These are phyloP conservation scores for Scaptomyza parva DNA, from an alignment of 2,888 invertebrate genomes.

Conservation along the genomic window DNA sequence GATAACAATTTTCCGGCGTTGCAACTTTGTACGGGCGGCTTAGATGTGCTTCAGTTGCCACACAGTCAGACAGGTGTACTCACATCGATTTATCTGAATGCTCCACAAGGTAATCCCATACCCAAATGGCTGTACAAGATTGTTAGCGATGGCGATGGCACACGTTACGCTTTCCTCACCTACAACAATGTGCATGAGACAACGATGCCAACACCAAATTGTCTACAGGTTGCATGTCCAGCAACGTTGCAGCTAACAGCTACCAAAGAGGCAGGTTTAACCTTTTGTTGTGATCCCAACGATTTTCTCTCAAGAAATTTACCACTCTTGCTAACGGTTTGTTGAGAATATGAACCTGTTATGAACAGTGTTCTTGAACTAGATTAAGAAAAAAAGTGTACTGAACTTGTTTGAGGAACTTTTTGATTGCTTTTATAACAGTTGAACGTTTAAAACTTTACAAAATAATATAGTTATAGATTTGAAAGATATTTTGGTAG, in stretches of 20 bases:
- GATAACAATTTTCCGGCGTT: background rate
- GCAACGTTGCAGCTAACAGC: background rate
- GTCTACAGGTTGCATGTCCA: slow-evolving; percentile 22
- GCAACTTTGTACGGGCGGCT: slow-evolving; percentile 47
- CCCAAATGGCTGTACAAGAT: slow-evolving; percentile 60
- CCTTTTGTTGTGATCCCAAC: slow-evolving; percentile 46
- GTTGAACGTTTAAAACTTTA: no score
- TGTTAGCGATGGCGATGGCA: slow-evolving; percentile 15
- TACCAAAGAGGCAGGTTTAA: slow-evolving; percentile 17
- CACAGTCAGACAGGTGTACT: background rate
- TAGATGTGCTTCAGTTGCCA: slow-evolving; percentile 37
- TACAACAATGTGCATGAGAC: slow-evolving; percentile 41
- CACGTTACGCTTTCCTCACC: slow-evolving; percentile 38
- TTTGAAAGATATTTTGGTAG: no score
- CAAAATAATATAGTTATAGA: no score
- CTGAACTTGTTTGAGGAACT: no score
- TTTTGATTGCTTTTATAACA: no score
- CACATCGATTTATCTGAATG: slow-evolving; percentile 31
- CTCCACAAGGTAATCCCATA: slow-evolving; percentile 26
- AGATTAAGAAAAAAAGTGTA: no score
- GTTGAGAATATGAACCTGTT: no score
- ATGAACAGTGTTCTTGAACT: no score
- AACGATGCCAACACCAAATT: slow-evolving; percentile 12
- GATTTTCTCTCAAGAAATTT: slow-evolving; percentile 38
- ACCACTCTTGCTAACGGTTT: slow-evolving; percentile 1